These are phyloP conservation scores for Noctua janthe DNA, from an alignment of 2,888 invertebrate genomes.

Conservation along the genomic window DNA sequence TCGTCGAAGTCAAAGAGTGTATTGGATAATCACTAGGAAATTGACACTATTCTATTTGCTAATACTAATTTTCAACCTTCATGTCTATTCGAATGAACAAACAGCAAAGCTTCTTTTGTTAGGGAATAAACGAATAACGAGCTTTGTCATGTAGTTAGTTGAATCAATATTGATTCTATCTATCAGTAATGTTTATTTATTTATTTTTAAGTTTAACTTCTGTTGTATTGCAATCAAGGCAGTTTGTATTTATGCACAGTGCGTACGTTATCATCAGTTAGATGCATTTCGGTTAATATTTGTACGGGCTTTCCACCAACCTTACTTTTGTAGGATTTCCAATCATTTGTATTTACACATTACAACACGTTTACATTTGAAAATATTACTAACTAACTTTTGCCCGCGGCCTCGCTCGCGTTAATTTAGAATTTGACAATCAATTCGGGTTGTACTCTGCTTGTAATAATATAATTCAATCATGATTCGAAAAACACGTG, in stretches of 20 bases:
- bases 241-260: neutral
- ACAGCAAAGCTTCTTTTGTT: conserved; percentile 24
- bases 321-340: neutral
- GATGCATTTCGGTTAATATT: neutral
- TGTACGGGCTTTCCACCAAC: neutral
- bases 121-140: conserved; percentile 16
- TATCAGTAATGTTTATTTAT: neutral
- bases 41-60: neutral
- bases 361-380: neutral
- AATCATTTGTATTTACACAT: neutral
- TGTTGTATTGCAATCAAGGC: neutral
- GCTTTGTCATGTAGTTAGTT: conserved; percentile 21
- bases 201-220: neutral
- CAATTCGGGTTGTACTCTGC: no score
- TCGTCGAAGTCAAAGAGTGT: neutral
- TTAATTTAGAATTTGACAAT: no score
- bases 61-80: neutral
- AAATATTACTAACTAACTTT: no score
- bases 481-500: no score
- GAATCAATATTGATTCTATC: neutral
- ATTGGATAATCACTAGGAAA: neutral
- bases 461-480: no score
- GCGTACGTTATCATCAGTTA: neutral
- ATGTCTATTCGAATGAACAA: conserved; percentile 20
- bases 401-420: no score